Evolutionary conservation across 1,140 invertebrate species (phyloP).

Genomic region (Zaprionus gabonicus): DNA sequence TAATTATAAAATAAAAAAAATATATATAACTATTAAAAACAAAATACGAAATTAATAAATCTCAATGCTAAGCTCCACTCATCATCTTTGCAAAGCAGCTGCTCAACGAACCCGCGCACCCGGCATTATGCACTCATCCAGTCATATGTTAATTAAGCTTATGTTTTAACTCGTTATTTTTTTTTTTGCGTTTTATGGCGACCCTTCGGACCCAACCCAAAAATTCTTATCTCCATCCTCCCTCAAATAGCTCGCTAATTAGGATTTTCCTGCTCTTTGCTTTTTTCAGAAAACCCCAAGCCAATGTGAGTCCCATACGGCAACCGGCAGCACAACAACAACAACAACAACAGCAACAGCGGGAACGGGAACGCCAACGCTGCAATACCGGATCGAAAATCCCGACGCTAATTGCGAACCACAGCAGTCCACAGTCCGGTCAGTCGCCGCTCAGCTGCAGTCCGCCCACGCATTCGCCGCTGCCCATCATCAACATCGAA

Average conservation of each 20-base stretch:
- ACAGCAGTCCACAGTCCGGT: slow-evolving; percentile 71
- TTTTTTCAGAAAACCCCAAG: slow-evolving; percentile 81
- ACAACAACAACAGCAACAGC: slow-evolving; percentile 60
- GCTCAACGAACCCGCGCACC: not conserved
- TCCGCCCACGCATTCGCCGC: slow-evolving; percentile 61
- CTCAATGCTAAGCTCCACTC: not conserved
- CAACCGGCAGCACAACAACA: slow-evolving; percentile 79
- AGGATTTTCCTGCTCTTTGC: not conserved
- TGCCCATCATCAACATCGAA: slow-evolving; percentile 53
- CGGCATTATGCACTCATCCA: not conserved
- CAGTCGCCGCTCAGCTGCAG: slow-evolving; percentile 71
- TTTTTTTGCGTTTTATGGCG: slow-evolving; percentile 23
- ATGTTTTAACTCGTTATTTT: slow-evolving; percentile 14
- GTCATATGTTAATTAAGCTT: slow-evolving; percentile 10
- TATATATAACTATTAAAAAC: no score
- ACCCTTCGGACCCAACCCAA: not conserved
- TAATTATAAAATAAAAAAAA: no score
- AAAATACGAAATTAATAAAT: not conserved
- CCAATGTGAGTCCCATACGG: slow-evolving; percentile 84
- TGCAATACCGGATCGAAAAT: slow-evolving; percentile 84
- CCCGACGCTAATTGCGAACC: slow-evolving; percentile 78
- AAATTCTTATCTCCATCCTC: not conserved
- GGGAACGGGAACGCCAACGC: slow-evolving; percentile 76
- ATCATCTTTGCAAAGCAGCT: not conserved
- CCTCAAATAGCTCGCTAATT: not conserved